Percentiles rank a stretch among this genome's conserved stretches.
Evolutionary conservation across 23 tunicate species (phyloP).

Genomic region (Trididemnum miniatum): DNA sequence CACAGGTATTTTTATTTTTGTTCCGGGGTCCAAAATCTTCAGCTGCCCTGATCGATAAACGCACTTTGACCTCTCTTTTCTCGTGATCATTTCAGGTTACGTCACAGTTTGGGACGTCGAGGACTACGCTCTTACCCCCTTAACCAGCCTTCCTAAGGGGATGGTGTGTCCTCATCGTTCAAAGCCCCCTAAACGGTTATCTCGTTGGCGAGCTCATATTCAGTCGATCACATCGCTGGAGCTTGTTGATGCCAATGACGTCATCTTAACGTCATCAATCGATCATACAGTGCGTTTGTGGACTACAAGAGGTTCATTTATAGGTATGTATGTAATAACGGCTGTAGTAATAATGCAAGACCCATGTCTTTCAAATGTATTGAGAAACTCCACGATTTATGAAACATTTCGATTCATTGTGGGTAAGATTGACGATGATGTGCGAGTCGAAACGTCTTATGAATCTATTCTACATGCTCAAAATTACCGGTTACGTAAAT

Average conservation of each 20-base stretch:
- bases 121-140: conserved; percentile 39
- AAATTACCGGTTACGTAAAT: too few relatives aligned
- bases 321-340: conserved; percentile 56
- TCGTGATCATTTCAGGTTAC: conserved; percentile 55
- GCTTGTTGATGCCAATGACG: conserved; percentile 50
- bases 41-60: too few relatives aligned
- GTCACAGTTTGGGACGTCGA: conserved; percentile 65
- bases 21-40: too few relatives aligned
- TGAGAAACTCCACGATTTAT: too few relatives aligned
- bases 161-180: conserved; percentile 19
- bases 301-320: conserved; percentile 61
- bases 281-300: conserved; percentile 85
- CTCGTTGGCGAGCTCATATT: conserved; percentile 84
- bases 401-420: too few relatives aligned
- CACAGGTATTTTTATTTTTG: too few relatives aligned
- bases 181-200: conserved; percentile 35
- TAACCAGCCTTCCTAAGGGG: conserved; percentile 16
- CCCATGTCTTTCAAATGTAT: too few relatives aligned
- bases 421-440: too few relatives aligned
- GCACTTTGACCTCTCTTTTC: too few relatives aligned
- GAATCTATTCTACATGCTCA: too few relatives aligned
- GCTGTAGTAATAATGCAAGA: too few relatives aligned
- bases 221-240: conserved; percentile 68
- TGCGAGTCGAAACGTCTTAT: too few relatives aligned
- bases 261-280: conserved; percentile 66